Conservation (phyloP, 2,888 invertebrate species). For the Perizoma affinitatum region DNA sequence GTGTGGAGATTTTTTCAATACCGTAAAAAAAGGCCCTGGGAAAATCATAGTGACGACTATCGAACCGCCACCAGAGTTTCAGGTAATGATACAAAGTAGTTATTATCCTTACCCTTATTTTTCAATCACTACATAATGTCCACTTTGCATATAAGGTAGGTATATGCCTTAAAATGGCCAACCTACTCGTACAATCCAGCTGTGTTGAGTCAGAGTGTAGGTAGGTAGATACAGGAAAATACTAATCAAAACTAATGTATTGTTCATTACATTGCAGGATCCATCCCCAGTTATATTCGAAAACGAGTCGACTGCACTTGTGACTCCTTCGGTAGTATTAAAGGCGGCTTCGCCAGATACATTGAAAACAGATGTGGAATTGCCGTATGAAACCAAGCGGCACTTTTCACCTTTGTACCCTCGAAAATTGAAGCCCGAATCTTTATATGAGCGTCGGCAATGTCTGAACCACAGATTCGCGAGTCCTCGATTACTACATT, state of each 20-base stretch:
- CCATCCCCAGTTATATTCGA: slow-evolving; percentile 55
- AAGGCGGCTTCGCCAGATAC: slow-evolving; percentile 54
- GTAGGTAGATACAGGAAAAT: slow-evolving; percentile 13
- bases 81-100: slow-evolving; percentile 70
- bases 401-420: slow-evolving; percentile 71
- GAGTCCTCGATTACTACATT: slow-evolving; percentile 81
- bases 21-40: slow-evolving; percentile 90
- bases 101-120: too few relatives aligned
- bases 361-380: slow-evolving; percentile 52
- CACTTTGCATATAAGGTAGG: too few relatives aligned
- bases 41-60: slow-evolving; percentile 87
- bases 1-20: slow-evolving; percentile 92
- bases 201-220: neutral
- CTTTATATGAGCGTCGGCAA: slow-evolving; percentile 70
- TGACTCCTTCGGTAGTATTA: slow-evolving; percentile 58
- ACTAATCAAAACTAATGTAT: slow-evolving; percentile 3
- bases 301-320: slow-evolving; percentile 54
- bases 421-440: slow-evolving; percentile 67
- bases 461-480: slow-evolving; percentile 74
- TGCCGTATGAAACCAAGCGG: slow-evolving; percentile 49
- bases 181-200: too few relatives aligned
- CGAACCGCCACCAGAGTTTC: slow-evolving; percentile 94
- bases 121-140: too few relatives aligned
- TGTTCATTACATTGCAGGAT: slow-evolving; percentile 60
- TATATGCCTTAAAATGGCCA: too few relatives aligned